These are phyloP conservation scores for Drosophila pachea DNA, from an alignment of 1,140 invertebrate genomes.

Conservation along the genomic window DNA sequence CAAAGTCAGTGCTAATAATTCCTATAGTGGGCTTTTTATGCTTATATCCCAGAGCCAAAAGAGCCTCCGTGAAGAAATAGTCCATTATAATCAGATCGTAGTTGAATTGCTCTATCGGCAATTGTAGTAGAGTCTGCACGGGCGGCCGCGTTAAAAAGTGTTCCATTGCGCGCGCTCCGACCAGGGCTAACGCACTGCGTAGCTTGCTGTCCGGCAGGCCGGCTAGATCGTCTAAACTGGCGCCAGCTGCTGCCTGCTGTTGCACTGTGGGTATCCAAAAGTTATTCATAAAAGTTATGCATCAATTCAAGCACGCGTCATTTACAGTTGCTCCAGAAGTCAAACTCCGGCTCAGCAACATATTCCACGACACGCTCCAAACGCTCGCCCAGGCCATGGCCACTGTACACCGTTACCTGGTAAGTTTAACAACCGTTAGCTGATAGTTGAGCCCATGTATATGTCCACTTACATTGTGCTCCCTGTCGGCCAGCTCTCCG, in stretches of 20 bases:
- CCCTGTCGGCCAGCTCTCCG: constrained; percentile 62
- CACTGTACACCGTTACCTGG: constrained; percentile 62
- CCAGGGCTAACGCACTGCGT: constrained; percentile 46
- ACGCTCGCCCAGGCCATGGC: constrained; percentile 58
- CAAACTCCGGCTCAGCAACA: constrained; percentile 56
- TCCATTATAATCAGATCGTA: constrained; percentile 80
- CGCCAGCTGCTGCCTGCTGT: constrained; percentile 42
- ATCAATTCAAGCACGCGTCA: background rate
- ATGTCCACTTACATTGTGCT: constrained; percentile 67
- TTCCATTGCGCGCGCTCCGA: constrained; percentile 56
- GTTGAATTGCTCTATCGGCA: constrained; percentile 61
- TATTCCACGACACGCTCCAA: constrained; percentile 64
- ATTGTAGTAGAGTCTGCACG: constrained; percentile 51
- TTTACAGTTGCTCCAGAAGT: constrained; percentile 69
- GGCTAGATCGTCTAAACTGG: constrained; percentile 47
- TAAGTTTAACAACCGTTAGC: background rate
- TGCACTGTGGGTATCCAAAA: constrained; percentile 45
- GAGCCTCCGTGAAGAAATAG: constrained; percentile 79
- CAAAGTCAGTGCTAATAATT: constrained; percentile 72
- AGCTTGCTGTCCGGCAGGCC: constrained; percentile 37
- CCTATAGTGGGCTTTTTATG: constrained; percentile 78
- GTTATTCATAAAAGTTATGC: background rate
- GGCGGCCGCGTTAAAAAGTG: constrained; percentile 56
- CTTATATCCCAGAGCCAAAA: constrained; percentile 74
- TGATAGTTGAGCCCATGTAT: too few species aligned